Conservation (phyloP, 2,797 vertebrate genomes). For the Synaphobranchus kaupii region DNA sequence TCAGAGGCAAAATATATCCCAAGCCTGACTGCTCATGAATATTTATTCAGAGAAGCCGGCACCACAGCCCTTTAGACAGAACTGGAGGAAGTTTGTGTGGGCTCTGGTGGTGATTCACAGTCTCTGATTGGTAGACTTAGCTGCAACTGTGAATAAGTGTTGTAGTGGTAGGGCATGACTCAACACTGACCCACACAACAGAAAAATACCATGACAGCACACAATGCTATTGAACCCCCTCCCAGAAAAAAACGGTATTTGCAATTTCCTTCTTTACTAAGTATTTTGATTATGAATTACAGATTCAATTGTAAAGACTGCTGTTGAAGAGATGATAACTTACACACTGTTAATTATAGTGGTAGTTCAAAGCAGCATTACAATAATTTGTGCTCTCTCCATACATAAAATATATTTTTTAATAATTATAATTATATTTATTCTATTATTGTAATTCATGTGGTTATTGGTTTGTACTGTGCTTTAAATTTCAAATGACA, state of each 20-base stretch:
- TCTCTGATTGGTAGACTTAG: background rate
- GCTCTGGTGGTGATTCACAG: background rate
- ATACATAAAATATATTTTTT: background rate
- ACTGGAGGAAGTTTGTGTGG: background rate
- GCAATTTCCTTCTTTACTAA: background rate
- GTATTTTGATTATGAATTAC: background rate
- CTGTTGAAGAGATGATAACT: too few species aligned
- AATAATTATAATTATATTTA: background rate
- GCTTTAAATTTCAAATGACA: background rate
- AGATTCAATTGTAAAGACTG: too few species aligned
- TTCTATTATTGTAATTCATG: background rate
- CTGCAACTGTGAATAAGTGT: background rate
- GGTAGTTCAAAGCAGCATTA: background rate
- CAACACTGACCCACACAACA: background rate
- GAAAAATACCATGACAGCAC: background rate
- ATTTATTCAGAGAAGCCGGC: background rate
- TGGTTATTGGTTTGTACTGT: background rate
- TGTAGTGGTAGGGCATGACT: background rate
- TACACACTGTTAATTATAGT: background rate
- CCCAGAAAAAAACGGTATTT: background rate
- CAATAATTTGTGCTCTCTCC: background rate
- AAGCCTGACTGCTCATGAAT: background rate
- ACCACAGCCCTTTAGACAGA: background rate
- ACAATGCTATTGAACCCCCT: background rate
- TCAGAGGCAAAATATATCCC: background rate